These are phyloP conservation scores for Hirudo medicinalis DNA, from an alignment of 1,140 invertebrate species.

Conservation along the genomic window DNA sequence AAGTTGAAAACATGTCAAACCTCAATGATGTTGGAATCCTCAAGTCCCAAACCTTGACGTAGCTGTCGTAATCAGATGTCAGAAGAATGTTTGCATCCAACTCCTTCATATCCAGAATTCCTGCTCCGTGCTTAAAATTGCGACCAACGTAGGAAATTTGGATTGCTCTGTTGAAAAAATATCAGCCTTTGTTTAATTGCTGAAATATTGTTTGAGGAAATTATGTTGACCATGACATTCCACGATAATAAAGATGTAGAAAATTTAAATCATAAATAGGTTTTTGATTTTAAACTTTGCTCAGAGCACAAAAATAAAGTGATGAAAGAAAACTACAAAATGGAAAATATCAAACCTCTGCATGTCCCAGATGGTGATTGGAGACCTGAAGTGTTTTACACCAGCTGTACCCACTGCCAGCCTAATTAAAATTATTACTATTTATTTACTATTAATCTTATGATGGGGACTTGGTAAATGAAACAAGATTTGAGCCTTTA, in stretches of 20 bases:
- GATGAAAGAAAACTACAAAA: not conserved
- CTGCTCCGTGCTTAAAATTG: not conserved
- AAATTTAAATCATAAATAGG: not conserved
- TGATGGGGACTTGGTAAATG: no score
- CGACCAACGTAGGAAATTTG: not conserved
- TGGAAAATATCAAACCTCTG: not conserved
- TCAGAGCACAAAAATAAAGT: not conserved
- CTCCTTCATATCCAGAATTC: not conserved
- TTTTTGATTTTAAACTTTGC: not conserved
- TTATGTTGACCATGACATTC: not conserved
- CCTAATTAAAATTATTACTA: not conserved
- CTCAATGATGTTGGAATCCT: not conserved
- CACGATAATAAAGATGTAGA: no score
- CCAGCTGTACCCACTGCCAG: not conserved
- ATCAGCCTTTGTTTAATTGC: not conserved
- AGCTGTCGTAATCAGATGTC: conserved; percentile 1
- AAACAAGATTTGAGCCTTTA: no score
- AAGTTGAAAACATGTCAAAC: not conserved
- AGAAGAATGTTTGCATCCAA: not conserved
- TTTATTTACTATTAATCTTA: no score
- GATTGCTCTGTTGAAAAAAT: not conserved
- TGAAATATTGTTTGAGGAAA: not conserved
- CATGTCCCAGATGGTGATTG: conserved; percentile 5
- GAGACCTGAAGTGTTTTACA: not conserved
- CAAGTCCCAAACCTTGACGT: conserved; percentile 2